Conservation (phyloP, 2,113 vertebrate genomes). For the Dipodomys ordii region DNA sequence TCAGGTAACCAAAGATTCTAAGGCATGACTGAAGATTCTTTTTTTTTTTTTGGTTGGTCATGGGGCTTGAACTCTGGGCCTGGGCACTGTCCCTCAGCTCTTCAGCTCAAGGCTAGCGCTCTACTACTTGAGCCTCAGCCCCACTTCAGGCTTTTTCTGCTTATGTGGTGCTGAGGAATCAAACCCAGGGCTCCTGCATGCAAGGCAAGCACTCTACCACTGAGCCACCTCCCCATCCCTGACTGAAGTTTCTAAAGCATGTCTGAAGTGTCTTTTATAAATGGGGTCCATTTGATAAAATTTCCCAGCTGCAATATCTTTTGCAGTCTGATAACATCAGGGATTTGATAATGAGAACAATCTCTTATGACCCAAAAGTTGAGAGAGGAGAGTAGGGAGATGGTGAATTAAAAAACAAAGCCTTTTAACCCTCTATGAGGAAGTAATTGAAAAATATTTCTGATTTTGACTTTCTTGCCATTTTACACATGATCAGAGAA, state of each 20-base stretch:
- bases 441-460: not conserved
- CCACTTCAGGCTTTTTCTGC: no score
- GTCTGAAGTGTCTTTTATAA: not conserved
- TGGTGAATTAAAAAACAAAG: not conserved
- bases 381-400: not conserved
- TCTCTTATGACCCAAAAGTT: not conserved
- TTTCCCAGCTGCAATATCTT: not conserved
- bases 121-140: no score
- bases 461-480: not conserved
- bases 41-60: no score
- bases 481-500: not conserved
- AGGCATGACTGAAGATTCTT: not conserved
- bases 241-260: not conserved
- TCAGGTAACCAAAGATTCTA: not conserved
- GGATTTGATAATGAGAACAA: not conserved
- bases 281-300: not conserved
- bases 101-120: no score
- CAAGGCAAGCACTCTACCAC: no score
- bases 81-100: no score
- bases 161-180: no score
- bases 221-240: not conserved
- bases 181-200: no score
- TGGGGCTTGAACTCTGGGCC: no score
- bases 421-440: not conserved
- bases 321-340: not conserved